These are phyloP conservation scores for Erethizon dorsatum DNA, from an alignment of 2,797 vertebrate genomes.

Conservation along the genomic window DNA sequence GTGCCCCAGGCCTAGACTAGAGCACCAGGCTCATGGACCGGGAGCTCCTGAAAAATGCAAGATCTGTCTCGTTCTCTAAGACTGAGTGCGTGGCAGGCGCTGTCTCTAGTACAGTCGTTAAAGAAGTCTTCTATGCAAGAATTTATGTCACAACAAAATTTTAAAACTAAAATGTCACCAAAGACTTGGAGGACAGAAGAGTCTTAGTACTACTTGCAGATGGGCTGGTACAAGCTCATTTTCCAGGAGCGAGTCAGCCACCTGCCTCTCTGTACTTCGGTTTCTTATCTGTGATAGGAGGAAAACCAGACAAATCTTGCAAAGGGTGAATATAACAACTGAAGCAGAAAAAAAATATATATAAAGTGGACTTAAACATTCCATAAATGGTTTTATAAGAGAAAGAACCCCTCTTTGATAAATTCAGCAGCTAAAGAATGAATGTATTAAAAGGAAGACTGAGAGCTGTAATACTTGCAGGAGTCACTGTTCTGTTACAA, in stretches of 20 bases:
- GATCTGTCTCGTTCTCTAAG: neutral
- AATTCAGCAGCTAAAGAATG: neutral
- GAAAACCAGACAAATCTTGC: neutral
- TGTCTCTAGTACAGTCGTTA: neutral
- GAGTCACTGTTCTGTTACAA: neutral
- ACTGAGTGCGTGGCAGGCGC: neutral
- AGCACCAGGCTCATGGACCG: neutral
- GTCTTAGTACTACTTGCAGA: neutral
- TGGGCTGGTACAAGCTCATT: neutral
- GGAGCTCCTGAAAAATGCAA: neutral
- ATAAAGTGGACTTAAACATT: neutral
- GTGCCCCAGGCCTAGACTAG: neutral
- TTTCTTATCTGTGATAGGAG: neutral
- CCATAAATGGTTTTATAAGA: neutral
- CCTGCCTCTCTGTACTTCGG: neutral
- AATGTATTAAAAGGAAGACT: neutral
- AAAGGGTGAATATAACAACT: neutral
- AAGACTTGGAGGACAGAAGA: neutral
- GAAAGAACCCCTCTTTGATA: neutral
- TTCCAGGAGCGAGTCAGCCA: neutral
- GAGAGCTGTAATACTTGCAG: neutral
- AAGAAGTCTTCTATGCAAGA: neutral
- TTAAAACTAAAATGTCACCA: neutral
- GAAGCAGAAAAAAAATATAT: neutral
- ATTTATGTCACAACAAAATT: neutral